phyloP scores from a whole-genome alignment of 2,888 invertebrate species.

The Hydropsyche betteni region DNA sequence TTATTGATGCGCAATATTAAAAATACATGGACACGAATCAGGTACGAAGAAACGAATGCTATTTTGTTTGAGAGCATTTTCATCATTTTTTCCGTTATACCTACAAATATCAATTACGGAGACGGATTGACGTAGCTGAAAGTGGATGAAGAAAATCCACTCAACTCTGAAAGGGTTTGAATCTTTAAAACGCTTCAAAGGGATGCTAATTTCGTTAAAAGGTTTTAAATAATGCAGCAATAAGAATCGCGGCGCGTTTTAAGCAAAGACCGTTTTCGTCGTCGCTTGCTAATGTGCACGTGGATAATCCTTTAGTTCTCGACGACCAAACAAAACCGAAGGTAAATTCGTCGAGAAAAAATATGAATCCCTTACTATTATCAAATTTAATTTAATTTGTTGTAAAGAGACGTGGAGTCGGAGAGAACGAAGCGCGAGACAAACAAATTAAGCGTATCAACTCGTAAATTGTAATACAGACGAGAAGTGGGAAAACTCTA shows the following conservation, averaged over 20 bases:
- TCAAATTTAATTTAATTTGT: not conserved
- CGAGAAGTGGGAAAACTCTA: constrained; percentile 31
- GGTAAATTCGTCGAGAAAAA: not conserved
- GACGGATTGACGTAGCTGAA: constrained; percentile 28
- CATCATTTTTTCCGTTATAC: constrained; percentile 3
- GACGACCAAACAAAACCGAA: constrained; percentile 6
- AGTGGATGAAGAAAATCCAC: constrained; percentile 35
- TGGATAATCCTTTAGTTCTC: constrained; percentile 13
- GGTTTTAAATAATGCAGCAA: constrained; percentile 37
- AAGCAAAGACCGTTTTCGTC: constrained; percentile 31
- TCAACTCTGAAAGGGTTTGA: constrained; percentile 37
- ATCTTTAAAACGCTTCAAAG: constrained; percentile 37
- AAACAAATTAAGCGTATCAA: constrained; percentile 38
- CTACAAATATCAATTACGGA: constrained; percentile 32
- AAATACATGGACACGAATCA: not conserved
- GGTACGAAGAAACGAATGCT: no score
- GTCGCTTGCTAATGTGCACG: constrained; percentile 24
- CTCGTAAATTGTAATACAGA: constrained; percentile 39
- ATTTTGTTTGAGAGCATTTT: not conserved
- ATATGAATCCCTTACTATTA: not conserved
- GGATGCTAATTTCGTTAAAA: constrained; percentile 38
- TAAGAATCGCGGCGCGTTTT: constrained; percentile 29
- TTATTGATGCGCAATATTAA: not conserved
- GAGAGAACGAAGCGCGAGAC: constrained; percentile 19
- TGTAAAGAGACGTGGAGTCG: not conserved